Conservation (phyloP, 1,140 invertebrate species). For the Drosophila subpulchrella region DNA sequence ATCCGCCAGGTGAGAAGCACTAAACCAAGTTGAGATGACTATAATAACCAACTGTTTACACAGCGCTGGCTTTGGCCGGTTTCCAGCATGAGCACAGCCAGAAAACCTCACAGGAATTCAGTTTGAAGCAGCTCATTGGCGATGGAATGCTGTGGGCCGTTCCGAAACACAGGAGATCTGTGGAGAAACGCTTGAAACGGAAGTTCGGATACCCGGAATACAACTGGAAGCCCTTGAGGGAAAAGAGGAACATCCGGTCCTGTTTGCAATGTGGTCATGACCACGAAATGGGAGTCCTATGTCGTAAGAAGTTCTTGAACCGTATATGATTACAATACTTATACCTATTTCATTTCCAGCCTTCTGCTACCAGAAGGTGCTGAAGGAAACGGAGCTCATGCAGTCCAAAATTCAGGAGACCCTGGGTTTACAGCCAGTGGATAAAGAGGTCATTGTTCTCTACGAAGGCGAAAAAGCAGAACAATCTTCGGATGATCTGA, state of each 20-base stretch:
- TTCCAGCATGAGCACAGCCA: conserved; percentile 40
- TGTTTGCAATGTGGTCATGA: conserved; percentile 93
- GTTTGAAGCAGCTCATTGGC: conserved; percentile 87
- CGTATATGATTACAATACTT: not conserved
- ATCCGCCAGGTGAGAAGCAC: conserved; percentile 31
- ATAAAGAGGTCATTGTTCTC: conserved; percentile 93
- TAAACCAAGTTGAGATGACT: not conserved
- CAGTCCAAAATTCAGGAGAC: conserved; percentile 90
- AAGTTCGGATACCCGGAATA: conserved; percentile 89
- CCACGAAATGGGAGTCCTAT: conserved; percentile 90
- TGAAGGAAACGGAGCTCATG: conserved; percentile 91
- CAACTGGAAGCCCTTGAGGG: conserved; percentile 88
- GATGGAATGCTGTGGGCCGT: conserved; percentile 93
- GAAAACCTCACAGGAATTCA: conserved; percentile 65
- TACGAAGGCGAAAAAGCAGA: conserved; percentile 91
- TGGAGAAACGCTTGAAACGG: conserved; percentile 90
- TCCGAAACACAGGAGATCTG: conserved; percentile 90
- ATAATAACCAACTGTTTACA: not conserved
- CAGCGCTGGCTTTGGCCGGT: conserved; percentile 51
- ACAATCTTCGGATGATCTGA: conserved; percentile 85
- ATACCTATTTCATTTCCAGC: conserved; percentile 84
- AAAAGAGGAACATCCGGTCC: conserved; percentile 90
- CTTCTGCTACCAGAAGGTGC: conserved; percentile 93
- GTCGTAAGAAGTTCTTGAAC: conserved; percentile 93
- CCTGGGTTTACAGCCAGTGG: conserved; percentile 89